Evolutionary conservation across 2,888 invertebrate genomes (phyloP).

Genomic region (Campoplex nolae): DNA sequence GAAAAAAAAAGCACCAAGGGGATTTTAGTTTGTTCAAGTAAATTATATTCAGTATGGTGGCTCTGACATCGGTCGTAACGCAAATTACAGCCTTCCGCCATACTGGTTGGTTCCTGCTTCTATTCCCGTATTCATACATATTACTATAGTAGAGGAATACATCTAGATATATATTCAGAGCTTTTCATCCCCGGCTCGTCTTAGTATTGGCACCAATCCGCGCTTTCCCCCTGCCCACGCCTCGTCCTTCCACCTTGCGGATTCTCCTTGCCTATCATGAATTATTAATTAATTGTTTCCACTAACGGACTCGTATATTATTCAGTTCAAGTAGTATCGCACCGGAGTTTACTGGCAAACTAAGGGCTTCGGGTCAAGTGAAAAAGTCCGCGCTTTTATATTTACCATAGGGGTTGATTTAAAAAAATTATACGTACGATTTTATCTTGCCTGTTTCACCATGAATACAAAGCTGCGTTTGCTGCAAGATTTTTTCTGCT

Average conservation of each 20-base stretch:
- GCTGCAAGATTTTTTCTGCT: neutral
- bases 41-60: conserved; percentile 84
- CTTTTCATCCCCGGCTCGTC: conserved; percentile 49
- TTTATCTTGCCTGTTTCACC: neutral
- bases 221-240: conserved; percentile 65
- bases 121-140: conserved; percentile 61
- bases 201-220: conserved; percentile 64
- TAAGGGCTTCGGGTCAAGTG: conserved; percentile 5
- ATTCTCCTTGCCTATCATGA: conserved; percentile 83
- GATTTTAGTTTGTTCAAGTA: conserved; percentile 84
- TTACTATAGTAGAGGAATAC: conserved; percentile 23
- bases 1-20: conserved; percentile 67
- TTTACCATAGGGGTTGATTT: neutral
- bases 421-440: neutral
- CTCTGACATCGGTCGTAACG: conserved; percentile 82
- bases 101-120: conserved; percentile 69
- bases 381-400: neutral
- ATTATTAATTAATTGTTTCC: conserved; percentile 85
- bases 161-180: conserved; percentile 20
- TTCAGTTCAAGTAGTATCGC: conserved; percentile 77
- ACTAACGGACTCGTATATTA: conserved; percentile 83
- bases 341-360: neutral
- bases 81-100: conserved; percentile 82
- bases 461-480: neutral
- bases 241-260: conserved; percentile 77